A percentile compares a stretch with the other conserved stretches of the same genome.
phyloP scores from a whole-genome alignment of 2,113 vertebrate genomes.

The Odontophorus gujanensis region DNA sequence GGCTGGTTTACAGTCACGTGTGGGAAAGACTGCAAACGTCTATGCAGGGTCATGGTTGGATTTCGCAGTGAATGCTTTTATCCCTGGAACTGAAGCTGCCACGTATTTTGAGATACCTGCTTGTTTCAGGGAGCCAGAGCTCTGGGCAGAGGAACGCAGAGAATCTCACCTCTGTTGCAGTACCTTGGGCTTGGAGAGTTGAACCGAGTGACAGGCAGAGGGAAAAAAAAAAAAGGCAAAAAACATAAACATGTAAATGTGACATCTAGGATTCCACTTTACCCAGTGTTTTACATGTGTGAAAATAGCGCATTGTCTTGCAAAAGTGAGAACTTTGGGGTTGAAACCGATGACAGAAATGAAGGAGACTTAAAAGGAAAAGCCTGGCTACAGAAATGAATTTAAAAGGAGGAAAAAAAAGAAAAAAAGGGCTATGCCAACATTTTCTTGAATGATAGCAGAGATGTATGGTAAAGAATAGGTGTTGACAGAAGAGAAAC shows the following conservation, averaged over 20 bases:
- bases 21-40: not conserved
- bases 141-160: constrained; percentile 8
- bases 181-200: constrained; percentile 11
- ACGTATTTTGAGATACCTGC: constrained; percentile 23
- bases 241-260: constrained; percentile 63
- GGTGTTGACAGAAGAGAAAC: constrained; percentile 73
- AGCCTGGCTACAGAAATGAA: constrained; percentile 14
- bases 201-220: not conserved
- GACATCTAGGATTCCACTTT: constrained; percentile 28
- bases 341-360: constrained; percentile 47
- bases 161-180: not conserved
- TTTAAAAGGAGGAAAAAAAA: not conserved
- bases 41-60: constrained; percentile 4
- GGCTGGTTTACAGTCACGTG: not conserved
- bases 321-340: constrained; percentile 7
- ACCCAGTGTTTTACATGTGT: not conserved
- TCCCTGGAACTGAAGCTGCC: constrained; percentile 25
- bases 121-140: constrained; percentile 21
- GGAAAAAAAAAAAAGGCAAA: not conserved
- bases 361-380: constrained; percentile 43
- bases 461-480: constrained; percentile 69
- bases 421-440: constrained; percentile 23
- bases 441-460: constrained; percentile 66
- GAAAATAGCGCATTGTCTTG: constrained; percentile 57
- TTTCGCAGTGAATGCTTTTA: constrained; percentile 36